Evolutionary conservation across 2,113 vertebrate genomes (phyloP), one percentile per base, ranked within the genome.

Genomic region (Vulpes vulpes): DNA sequence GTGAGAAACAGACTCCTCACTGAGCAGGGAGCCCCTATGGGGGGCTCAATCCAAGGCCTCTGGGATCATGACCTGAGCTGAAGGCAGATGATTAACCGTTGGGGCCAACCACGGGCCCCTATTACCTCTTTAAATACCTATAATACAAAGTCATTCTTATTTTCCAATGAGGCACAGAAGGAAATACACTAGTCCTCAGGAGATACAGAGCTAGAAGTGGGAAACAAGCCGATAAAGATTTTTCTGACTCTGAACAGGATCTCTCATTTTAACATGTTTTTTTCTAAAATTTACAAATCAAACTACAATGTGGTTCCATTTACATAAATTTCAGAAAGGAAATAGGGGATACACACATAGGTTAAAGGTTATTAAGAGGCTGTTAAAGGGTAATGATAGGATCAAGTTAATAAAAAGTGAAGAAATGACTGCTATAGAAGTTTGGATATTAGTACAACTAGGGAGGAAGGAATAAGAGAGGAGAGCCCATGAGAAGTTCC

Each of bases 311-410:
- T 55, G 15, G 25, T 92, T 89, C 51, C 5, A 80, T 94, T 94
- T 89, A 91, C 25, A 60, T 38, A 49, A 92, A 90, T 12, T 90
- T 89, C 71, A 94, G 32, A 92, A 92, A 55, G 25, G 79, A 95
- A 84, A 94, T 27, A 6, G 35, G 22, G 32, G 51, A 38, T 49
- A 10, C 3, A 92, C n/a, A 94, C 57, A 60, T 19, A 94, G 25
- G 55, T 95, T 89, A 81, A 43, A 94, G 35, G 22, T 89, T 60
- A 85, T 67, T 84, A 89, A 57, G 25, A 80, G 23, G 65, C 15
- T 87, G 53, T 80, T 94, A 62, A 91, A 96, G 11, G 4, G n/a
- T 51, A 96, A 51, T 16, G 55, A 65, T 8, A 89, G 25, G 64
- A 94, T 35, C 64, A 95, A 80, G 15, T 65, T 78, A 74, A 88